Conservation (phyloP, 2,888 invertebrate genomes). For the Pycnomerus fuliginosus region DNA sequence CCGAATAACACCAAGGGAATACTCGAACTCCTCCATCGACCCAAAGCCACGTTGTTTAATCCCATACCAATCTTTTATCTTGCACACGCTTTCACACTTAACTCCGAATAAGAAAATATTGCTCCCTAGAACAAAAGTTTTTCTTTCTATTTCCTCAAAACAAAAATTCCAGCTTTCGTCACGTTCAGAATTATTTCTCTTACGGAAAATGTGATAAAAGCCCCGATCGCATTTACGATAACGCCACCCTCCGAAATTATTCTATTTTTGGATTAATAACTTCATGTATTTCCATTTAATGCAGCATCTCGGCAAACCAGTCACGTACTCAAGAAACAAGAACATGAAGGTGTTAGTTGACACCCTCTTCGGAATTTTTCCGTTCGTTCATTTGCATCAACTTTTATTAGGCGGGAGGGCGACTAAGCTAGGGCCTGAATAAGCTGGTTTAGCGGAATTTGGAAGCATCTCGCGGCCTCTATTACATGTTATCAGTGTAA, state of each 20-base stretch:
- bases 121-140: constrained; percentile 41
- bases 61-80: constrained; percentile 56
- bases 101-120: constrained; percentile 49
- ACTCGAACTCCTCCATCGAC: constrained; percentile 31
- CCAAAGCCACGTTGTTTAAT: constrained; percentile 50
- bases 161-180: constrained; percentile 31
- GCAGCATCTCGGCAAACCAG: too few relatives aligned
- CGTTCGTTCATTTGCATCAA: constrained; percentile 49
- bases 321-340: too few relatives aligned
- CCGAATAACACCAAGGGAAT: constrained; percentile 38
- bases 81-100: constrained; percentile 53
- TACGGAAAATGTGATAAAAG: too few relatives aligned
- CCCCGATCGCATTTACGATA: too few relatives aligned
- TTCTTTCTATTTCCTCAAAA: constrained; percentile 32
- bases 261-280: too few relatives aligned
- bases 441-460: constrained; percentile 48
- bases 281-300: too few relatives aligned
- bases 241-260: too few relatives aligned
- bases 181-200: constrained; percentile 30
- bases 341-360: too few relatives aligned
- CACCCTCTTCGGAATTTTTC: constrained; percentile 26
- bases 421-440: constrained; percentile 35
- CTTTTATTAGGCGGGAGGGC: constrained; percentile 42
- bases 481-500: constrained; percentile 50
- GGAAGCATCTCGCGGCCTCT: constrained; percentile 47